A percentile compares a stretch with the other conserved stretches of the same genome.
Conservation (phyloP, 2,113 vertebrate species). For the Pituophis catenifer region DNA sequence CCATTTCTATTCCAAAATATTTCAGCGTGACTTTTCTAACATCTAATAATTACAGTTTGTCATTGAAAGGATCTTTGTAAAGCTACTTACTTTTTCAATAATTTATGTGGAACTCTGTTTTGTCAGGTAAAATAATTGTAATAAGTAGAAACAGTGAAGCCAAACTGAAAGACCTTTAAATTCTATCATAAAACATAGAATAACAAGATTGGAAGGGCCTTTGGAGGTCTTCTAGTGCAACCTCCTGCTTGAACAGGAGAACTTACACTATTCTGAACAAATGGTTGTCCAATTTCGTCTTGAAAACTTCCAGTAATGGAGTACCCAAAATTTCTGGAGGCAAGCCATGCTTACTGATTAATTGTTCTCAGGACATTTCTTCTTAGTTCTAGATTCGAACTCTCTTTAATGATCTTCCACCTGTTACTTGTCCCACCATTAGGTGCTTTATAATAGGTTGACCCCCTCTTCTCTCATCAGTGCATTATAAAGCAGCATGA, state of each 20-base stretch:
- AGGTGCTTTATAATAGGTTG: not conserved
- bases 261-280: not conserved
- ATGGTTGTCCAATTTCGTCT: not conserved
- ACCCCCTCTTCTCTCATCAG: not conserved
- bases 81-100: not conserved
- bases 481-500: not conserved
- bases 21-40: not conserved
- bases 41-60: not conserved
- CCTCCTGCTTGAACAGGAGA: not conserved
- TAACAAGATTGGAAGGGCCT: not conserved
- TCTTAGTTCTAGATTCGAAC: not conserved
- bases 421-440: not conserved
- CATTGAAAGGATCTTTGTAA: not conserved
- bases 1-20: not conserved
- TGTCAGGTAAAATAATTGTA: not conserved
- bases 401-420: not conserved
- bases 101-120: not conserved
- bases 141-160: not conserved
- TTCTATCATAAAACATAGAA: not conserved
- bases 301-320: not conserved
- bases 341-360: not conserved
- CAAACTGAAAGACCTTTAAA: not conserved
- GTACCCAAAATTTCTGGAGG: not conserved
- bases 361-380: not conserved
- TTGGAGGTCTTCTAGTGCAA: not conserved